A percentile compares a stretch with the other conserved stretches of the same genome.
These are phyloP conservation scores for Thysanoteuthis rhombus DNA, from an alignment of 2,888 invertebrate species.

Conservation along the genomic window DNA sequence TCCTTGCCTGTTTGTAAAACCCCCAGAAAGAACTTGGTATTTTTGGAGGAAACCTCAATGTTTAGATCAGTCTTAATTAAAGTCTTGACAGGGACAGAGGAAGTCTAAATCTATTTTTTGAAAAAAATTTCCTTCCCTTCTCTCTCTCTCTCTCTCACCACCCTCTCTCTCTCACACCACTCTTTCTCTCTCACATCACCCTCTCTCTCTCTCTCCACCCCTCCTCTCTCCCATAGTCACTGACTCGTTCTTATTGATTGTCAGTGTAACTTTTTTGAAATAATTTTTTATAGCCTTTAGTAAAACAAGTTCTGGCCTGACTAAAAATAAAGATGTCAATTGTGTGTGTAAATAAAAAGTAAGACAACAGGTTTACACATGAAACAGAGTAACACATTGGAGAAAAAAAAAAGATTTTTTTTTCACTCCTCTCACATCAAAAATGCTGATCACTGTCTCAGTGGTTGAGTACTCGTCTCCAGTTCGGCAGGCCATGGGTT, in stretches of 20 bases:
- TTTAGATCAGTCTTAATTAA: no score
- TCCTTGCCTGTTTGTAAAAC: no score
- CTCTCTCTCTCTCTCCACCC: not conserved
- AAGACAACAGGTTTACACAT: not conserved
- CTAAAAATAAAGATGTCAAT: not conserved
- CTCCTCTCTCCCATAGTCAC: not conserved
- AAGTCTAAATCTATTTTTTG: no score
- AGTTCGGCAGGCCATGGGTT: no score
- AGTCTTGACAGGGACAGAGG: no score
- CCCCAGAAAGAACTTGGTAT: no score
- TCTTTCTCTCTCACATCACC: not conserved
- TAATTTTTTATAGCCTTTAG: not conserved
- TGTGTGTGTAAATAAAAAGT: not conserved
- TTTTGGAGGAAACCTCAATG: no score
- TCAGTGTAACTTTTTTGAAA: not conserved
- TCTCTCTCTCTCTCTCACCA: not conserved
- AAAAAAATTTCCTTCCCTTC: no score
- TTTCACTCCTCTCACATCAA: no score
- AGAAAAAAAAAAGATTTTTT: no score
- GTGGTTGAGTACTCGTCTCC: no score
- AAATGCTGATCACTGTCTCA: no score
- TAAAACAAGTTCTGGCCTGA: not conserved
- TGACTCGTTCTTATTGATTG: not conserved
- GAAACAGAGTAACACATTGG: not conserved
- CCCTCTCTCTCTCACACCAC: not conserved